phyloP scores from a whole-genome alignment of 2,797 vertebrate genomes.

The Lepidocolaptes lacrymiger region DNA sequence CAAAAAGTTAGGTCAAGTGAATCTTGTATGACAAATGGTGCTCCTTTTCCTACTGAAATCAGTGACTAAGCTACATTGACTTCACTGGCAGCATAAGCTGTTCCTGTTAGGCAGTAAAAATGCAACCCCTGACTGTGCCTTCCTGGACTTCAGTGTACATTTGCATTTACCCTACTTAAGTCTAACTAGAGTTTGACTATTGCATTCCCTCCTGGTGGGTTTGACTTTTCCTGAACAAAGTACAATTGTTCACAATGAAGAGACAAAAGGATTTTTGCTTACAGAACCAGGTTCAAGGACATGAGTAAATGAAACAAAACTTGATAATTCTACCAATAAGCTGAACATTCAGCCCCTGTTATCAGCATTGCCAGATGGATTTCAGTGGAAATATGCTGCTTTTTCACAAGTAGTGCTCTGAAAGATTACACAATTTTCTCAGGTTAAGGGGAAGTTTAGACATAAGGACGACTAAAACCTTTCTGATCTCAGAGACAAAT shows the following conservation, averaged over 20 bases:
- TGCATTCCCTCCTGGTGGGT: neutral
- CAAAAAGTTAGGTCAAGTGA: conserved; percentile 32
- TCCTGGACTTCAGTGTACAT: neutral
- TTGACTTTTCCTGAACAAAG: neutral
- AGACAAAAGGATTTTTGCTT: neutral
- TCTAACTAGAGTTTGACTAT: neutral
- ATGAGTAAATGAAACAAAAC: neutral
- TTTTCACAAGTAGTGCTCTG: neutral
- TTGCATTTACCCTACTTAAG: neutral
- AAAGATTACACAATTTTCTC: neutral
- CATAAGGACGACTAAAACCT: neutral
- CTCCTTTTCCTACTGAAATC: conserved; percentile 12
- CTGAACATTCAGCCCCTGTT: neutral
- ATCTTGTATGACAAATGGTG: neutral
- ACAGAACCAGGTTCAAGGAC: neutral
- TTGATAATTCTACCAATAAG: neutral
- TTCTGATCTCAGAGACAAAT: neutral
- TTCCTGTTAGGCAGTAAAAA: neutral
- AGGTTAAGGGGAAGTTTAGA: neutral
- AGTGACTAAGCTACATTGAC: neutral
- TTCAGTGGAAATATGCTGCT: neutral
- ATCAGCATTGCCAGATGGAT: neutral
- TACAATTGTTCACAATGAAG: neutral
- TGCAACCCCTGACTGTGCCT: neutral
- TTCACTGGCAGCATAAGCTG: neutral